Evolutionary conservation across 2,797 vertebrate species (phyloP).

Genomic region (Smutsia temminckii): DNA sequence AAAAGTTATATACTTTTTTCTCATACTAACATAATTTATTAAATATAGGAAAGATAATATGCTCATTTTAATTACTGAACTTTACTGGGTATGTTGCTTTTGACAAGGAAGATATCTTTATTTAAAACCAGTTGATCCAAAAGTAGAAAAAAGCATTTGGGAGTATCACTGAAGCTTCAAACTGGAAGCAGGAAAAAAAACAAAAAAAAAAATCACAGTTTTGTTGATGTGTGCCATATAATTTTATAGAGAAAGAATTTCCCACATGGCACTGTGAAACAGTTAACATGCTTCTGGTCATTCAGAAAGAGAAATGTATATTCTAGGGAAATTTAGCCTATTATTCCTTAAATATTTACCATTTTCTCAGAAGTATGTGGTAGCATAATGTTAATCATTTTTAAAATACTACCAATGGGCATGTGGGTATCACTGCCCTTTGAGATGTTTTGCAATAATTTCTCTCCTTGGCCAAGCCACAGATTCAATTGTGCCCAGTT

Average conservation of each 20-base stretch:
- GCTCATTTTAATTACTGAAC: background rate
- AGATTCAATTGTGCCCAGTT: conserved; percentile 68
- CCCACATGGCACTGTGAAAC: background rate
- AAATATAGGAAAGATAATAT: background rate
- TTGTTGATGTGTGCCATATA: background rate
- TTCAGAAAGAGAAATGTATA: background rate
- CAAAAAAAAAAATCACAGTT: background rate
- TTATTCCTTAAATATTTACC: background rate
- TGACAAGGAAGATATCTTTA: background rate
- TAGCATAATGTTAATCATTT: conserved; percentile 24
- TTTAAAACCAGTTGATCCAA: background rate
- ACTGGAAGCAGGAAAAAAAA: background rate
- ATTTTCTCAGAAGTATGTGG: conserved; percentile 19
- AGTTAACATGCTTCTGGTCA: background rate
- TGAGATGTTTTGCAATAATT: conserved; percentile 69
- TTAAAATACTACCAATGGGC: background rate
- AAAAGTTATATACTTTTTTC: background rate
- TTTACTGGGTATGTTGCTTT: background rate
- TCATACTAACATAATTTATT: background rate
- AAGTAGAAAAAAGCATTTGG: background rate
- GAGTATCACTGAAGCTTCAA: background rate
- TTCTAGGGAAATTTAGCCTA: background rate
- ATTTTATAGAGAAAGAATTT: conserved; percentile 6
- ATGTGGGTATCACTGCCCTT: conserved; percentile 14
- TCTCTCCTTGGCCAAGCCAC: conserved; percentile 70